Evolutionary conservation across 2,113 vertebrate genomes (phyloP), one percentile per base, ranked within the genome.

Genomic region (Geococcyx californianus): DNA sequence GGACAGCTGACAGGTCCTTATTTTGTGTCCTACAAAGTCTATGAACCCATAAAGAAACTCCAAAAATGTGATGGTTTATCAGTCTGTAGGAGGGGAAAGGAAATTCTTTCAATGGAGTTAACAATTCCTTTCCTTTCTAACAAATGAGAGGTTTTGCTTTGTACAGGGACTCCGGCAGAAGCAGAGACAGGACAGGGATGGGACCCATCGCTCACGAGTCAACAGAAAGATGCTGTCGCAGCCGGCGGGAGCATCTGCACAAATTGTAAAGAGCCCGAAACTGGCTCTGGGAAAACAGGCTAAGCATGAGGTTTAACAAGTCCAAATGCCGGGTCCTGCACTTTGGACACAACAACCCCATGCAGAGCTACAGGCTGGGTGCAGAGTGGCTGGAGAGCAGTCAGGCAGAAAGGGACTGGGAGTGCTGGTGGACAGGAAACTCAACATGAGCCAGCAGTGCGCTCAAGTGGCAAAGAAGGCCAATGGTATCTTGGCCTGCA

Each of bases 81-180:
- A 29, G 84, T 54, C 58, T 77, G 25, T 82, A 92, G 84, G 93
- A 23, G 77, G 93, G 90, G 55, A 94, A 89, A 92, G 90, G 95
- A 95, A 97, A 96, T 88, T 87, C 96, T 95, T 97, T 96, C 95
- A 82, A 67, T 90, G 10, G 6, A 97, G 97, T 95, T 97, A 97
- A 97, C 47, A 42, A 54, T 96, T 96, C 94, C 73, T 38, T 93
- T 94, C 94, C 94, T 97, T 62, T 42, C 72, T 56, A 62, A 82
- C 74, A 97, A 97, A 97, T 73, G 40, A 96, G 94, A 92, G 94
- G 44, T 96, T 87, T 85, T 78, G 59, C 84, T 90, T 79, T 34
- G 3, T 21, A 9, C 31, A 55, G 69, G 66, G 73, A 51, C 58
- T 36, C 52, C 25, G 33, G 82, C 93, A 95, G 85, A 56, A 86